phyloP scores from a whole-genome alignment of 2,113 vertebrate genomes.

The Zapus hudsonius region DNA sequence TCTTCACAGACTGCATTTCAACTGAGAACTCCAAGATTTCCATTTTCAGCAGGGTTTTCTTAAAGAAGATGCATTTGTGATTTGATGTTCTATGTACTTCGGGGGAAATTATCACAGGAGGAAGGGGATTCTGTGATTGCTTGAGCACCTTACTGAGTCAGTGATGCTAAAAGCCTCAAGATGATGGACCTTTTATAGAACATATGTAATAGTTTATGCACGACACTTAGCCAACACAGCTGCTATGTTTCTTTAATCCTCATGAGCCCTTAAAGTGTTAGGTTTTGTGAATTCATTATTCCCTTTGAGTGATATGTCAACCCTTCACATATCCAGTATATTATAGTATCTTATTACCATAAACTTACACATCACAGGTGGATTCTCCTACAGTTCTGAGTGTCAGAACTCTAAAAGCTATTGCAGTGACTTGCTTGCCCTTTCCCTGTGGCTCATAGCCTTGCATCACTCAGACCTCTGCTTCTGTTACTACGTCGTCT shows the following conservation, averaged over 20 bases:
- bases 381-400: background rate
- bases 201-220: background rate
- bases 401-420: background rate
- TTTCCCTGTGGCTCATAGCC: background rate
- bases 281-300: background rate
- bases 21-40: background rate
- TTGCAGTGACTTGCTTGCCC: background rate
- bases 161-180: background rate
- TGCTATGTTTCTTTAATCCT: background rate
- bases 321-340: background rate
- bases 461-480: background rate
- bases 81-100: background rate
- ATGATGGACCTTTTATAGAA: background rate
- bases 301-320: background rate
- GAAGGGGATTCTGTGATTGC: background rate
- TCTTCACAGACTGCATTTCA: background rate
- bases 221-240: background rate
- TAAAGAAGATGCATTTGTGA: background rate
- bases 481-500: accelerated
- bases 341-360: background rate
- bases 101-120: background rate
- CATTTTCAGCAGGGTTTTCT: background rate
- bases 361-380: background rate
- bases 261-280: background rate
- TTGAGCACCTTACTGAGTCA: background rate